Evolutionary conservation across 2,888 invertebrate species (phyloP), one percentile per base, ranked within the genome.

Genomic region (Beris morrisii): DNA sequence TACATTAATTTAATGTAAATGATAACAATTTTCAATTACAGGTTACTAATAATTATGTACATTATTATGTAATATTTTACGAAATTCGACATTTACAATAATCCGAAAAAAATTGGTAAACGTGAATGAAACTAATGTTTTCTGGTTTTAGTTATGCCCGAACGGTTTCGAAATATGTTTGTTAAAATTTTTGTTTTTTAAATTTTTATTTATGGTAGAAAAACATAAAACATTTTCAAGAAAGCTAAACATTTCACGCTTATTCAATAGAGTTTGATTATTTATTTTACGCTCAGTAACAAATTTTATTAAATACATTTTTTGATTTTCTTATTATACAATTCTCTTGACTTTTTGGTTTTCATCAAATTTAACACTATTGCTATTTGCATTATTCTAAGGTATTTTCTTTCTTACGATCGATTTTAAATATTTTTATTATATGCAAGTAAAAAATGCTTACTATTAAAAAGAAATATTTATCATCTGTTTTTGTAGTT

Each of bases 401-500:
- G 22, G 31, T 11, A 30, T 48, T 22, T 48, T 43, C 56, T 9
- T 56, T 38, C 44, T 45, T 45, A n/a, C 30, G 22, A 38, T 38
- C 48, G 32, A 22, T 22, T 59, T 54, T 13, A 4, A 53, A 38
- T 38, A 22, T 38, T 38, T 9, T 38, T 53, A 31, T 31, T 53
- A 4, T 22, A 53, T 28, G 12, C 22, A 53, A 12, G 53, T 15
- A 28, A 22, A 28, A 28, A 53, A 12, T 53, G 13, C 15, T 53
- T 53, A 15, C 22, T 7, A 15, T 22, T 53, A 22, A 22, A 11
- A 3, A 22, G 15, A 53, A 11, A 28, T 56, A 28, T 63, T 55
- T 63, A 66, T 66, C 66, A 66, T 63, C 66, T 66, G 31, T 30
- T 46, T 50, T 56, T 55, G 31, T 15, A 28, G 13, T 55, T 46